Base-by-base conservation (phyloP, 2,113 vertebrate species). In the Theristicus caerulescens region DNA sequence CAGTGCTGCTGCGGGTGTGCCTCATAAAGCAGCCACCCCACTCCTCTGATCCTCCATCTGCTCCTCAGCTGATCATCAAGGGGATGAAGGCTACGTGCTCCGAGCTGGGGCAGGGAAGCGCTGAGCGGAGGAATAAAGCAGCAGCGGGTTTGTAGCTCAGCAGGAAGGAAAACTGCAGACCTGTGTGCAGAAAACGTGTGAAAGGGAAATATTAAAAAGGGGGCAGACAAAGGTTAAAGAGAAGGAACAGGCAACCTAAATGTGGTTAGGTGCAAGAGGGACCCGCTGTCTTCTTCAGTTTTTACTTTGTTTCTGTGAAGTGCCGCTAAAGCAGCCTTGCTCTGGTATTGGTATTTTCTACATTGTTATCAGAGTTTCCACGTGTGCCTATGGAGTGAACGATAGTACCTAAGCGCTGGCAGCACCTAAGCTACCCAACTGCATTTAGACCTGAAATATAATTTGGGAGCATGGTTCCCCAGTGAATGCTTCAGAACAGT, bases 41-140 rank as follows among this genome's bases (percentile, higher is more conserved):
- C 38, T 93, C 52, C n/a, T 90, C 94, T 94, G 86, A 85, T 95
- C 86, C 78, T 61, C 93, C 95, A 96, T 93, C 94, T 97, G 96
- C 91, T 96, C 59, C 87, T 97, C 91, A 90, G 95, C 89, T 95
- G 93, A 97, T 95, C 54, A 38, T 78, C 82, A 82, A 90, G 74
- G n/a, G 54, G 55, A 70, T 94, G 89, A 79, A 93, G 32, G 13
- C 87, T 93, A 88, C 11, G 15, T 97, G 93, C 78, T 96, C 66
- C 2, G 2, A 89, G 84, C 84, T 0, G 0, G 44, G n/a, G 25
- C 89, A 79, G 73, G 54, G n/a, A 96, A 71, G 46, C 4, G 22
- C 58, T 4, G 3, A 85, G 84, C 1, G 1, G 44, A 62, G 57
- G 91, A 95, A 94, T 70, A 95, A 96, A 96, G 89, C 54, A 77